These are phyloP conservation scores for Siphamia tubifer DNA, from an alignment of 2,113 vertebrate species.

Conservation along the genomic window DNA sequence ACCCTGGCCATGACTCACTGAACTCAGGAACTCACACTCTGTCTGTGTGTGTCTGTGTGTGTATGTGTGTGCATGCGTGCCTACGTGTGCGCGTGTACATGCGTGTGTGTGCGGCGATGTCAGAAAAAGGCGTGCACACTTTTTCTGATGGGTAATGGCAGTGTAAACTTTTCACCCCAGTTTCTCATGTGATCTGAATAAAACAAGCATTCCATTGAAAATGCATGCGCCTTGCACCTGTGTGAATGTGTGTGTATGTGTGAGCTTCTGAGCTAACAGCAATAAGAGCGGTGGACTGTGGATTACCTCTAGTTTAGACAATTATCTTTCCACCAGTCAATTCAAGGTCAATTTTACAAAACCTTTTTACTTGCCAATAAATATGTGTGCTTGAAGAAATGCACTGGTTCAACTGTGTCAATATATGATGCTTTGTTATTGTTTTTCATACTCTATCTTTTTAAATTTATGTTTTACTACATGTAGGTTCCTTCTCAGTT, in stretches of 20 bases:
- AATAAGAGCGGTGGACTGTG: conserved; percentile 55
- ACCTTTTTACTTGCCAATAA: conserved; percentile 37
- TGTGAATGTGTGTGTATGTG: conserved; percentile 5
- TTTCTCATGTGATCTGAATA: conserved; percentile 64
- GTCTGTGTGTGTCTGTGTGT: too few relatives aligned
- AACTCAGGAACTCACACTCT: conserved; percentile 56
- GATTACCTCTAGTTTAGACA: conserved; percentile 61
- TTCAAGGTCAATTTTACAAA: conserved; percentile 67
- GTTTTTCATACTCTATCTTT: background rate
- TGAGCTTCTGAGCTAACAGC: conserved; percentile 45
- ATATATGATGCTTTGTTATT: background rate
- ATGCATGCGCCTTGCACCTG: conserved; percentile 42
- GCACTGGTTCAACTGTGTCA: background rate
- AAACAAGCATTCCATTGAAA: conserved; percentile 44
- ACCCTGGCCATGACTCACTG: conserved; percentile 62
- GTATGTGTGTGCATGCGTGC: background rate
- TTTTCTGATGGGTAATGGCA: conserved; percentile 40
- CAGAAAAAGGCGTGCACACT: conserved; percentile 29
- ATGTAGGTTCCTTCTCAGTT: background rate
- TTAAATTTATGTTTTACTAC: background rate
- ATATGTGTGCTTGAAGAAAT: conserved; percentile 29
- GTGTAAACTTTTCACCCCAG: conserved; percentile 68
- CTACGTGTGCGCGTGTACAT: conserved; percentile 26
- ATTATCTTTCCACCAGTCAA: conserved; percentile 57
- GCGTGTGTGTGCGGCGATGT: background rate